Base-by-base conservation (phyloP, 2,888 invertebrate genomes). In the Abscondita cerata region DNA sequence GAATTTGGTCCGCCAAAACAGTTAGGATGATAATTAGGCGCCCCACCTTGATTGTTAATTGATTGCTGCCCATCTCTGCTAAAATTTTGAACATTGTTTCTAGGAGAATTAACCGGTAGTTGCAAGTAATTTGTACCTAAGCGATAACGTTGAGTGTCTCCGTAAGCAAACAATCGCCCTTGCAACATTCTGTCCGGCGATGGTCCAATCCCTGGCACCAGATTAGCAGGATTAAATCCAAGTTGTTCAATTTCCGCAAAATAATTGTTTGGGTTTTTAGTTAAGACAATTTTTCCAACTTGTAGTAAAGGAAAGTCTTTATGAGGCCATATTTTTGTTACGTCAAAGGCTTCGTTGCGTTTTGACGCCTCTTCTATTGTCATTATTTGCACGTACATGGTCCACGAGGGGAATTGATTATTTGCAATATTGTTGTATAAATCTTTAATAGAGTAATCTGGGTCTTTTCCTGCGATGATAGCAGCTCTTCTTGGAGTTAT, bases 21-120 rank as follows among this genome's bases (percentile, higher is more conserved):
- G 83, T 98, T 98, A 0, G 98, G 98, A 83, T 88, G 96, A 79
- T 98, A 98, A 81, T 97, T 98, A 2, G 98, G 98, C 1, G 93
- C 90, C n/a, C 92, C 93, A 1, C 88, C 89, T 80, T 96, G 95
- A 79, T 95, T 96, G 68, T 87, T 87, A 38, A 88, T 84, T 25
- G 86, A 83, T 83, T 89, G 89, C 1, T 87, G 85, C 0, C 97
- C 98, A 78, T 97, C 97, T 36, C 98, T 87, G 78, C 94, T 93
- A 77, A 93, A 96, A 80, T 95, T 95, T 34, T 83, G 80, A 1
- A 87, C 85, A 2, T 4, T 4, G 62, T 86, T 82, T 82, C 87
- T 95, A 0, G 98, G 96, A 75, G 95, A 94, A 81, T 98, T 98
- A 11, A 98, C 95, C 0, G 98, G 95, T 38, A 99, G 85, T 79